phyloP scores from a whole-genome alignment of 1,140 invertebrate genomes.

The Lasioglossum baleicum region DNA sequence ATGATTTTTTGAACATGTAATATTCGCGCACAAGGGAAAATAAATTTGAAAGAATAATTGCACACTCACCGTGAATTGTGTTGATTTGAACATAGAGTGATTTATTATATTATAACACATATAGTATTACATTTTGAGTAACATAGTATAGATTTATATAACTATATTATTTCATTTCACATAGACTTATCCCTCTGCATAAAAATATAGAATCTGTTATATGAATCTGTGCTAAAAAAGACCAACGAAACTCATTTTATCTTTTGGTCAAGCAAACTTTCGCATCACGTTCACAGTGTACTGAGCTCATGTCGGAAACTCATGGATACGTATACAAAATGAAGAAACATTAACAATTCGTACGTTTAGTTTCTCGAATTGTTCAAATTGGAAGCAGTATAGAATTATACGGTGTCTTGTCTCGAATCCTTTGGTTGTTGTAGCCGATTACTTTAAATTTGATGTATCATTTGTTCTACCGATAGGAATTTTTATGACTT shows the following conservation, averaged over 20 bases:
- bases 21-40: not conserved
- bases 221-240: slow-evolving; percentile 71
- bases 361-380: not conserved
- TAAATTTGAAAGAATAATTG: slow-evolving; percentile 11
- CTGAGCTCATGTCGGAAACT: not conserved
- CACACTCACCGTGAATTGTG: not conserved
- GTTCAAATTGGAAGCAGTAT: not conserved
- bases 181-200: slow-evolving; percentile 71
- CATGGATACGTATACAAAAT: not conserved
- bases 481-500: not conserved
- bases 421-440: not conserved
- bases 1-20: slow-evolving; percentile 7
- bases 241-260: slow-evolving; percentile 66
- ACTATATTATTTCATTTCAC: slow-evolving; percentile 69
- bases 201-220: slow-evolving; percentile 79
- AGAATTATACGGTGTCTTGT: not conserved
- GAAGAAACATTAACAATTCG: slow-evolving; percentile 10
- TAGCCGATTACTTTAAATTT: not conserved
- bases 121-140: slow-evolving; percentile 76
- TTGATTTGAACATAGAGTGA: slow-evolving; percentile 76
- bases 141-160: slow-evolving; percentile 75
- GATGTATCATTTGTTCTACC: not conserved
- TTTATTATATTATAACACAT: slow-evolving; percentile 79
- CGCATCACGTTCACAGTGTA: slow-evolving; percentile 47
- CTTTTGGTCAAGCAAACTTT: slow-evolving; percentile 53